These are phyloP conservation scores for Poliocrania exsul DNA, from an alignment of 2,797 vertebrate species.

Conservation along the genomic window DNA sequence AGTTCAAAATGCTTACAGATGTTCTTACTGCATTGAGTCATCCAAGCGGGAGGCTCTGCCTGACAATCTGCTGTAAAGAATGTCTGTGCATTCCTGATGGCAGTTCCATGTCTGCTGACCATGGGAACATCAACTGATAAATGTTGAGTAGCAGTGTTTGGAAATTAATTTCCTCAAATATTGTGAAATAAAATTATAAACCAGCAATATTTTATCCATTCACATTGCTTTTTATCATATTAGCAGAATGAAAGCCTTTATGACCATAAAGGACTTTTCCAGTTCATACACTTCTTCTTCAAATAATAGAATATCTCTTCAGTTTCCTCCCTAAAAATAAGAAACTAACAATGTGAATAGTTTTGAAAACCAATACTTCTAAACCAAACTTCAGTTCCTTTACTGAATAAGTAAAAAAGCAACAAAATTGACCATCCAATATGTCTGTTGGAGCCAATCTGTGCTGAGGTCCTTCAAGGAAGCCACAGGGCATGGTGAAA, in stretches of 20 bases:
- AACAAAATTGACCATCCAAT: fast-evolving
- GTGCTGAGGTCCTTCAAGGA: background rate
- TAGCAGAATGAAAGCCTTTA: background rate
- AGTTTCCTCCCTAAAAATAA: background rate
- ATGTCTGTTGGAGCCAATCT: background rate
- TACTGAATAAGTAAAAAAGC: background rate
- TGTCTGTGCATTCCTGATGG: background rate
- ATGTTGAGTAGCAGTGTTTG: background rate
- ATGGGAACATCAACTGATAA: background rate
- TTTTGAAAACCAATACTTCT: background rate
- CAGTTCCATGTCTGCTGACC: background rate
- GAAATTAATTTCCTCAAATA: background rate
- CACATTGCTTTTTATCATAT: background rate
- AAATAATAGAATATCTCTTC: background rate
- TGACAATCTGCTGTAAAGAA: background rate
- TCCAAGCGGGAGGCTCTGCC: conserved; percentile 3
- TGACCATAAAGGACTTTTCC: background rate
- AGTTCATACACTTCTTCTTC: background rate
- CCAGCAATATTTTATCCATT: background rate
- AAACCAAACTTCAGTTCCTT: background rate
- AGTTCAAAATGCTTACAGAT: background rate
- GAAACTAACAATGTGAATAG: background rate
- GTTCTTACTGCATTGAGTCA: background rate
- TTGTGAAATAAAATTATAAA: background rate
- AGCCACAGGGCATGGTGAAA: background rate